These are phyloP conservation scores for Amniataba percoides DNA, from an alignment of 2,797 vertebrate species.

Conservation along the genomic window DNA sequence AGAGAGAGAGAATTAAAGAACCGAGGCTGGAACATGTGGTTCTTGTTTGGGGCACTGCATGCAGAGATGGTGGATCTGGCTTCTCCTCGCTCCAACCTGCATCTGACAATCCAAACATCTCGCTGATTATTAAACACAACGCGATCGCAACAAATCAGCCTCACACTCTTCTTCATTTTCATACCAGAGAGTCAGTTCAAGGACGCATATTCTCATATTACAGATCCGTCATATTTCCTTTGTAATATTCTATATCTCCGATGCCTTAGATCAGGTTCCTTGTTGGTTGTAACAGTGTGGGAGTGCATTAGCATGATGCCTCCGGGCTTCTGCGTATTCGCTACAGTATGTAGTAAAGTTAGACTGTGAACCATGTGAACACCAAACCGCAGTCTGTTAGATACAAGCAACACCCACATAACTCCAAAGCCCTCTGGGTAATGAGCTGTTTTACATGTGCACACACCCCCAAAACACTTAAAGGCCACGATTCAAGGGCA, in stretches of 20 bases:
- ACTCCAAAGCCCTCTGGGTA: slow-evolving; percentile 63
- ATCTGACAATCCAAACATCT: slow-evolving; percentile 82
- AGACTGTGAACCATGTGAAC: slow-evolving; percentile 54
- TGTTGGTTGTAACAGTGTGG: slow-evolving; percentile 46
- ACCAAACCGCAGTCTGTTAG: slow-evolving; percentile 60
- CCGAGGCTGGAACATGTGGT: slow-evolving; percentile 77
- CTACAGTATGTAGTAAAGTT: slow-evolving; percentile 59
- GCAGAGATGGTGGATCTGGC: slow-evolving; percentile 74
- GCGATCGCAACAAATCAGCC: slow-evolving; percentile 56
- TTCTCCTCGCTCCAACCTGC: slow-evolving; percentile 76
- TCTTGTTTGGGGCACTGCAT: slow-evolving; percentile 82
- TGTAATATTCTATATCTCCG: slow-evolving; percentile 28
- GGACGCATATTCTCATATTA: slow-evolving; percentile 23
- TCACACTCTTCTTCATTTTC: slow-evolving; percentile 28
- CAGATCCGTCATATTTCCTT: slow-evolving; percentile 38
- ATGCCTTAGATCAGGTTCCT: slow-evolving; percentile 52
- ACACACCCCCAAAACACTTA: slow-evolving; percentile 24
- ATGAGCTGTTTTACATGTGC: slow-evolving; percentile 64
- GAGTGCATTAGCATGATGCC: slow-evolving; percentile 67
- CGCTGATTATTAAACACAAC: slow-evolving; percentile 77
- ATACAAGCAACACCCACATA: slow-evolving; percentile 67
- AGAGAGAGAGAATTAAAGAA: slow-evolving; percentile 58
- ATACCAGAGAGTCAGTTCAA: slow-evolving; percentile 13
- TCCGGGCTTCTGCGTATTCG: slow-evolving; percentile 50
- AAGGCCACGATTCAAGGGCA: slow-evolving; percentile 19